These are phyloP conservation scores for Drosophila willistoni DNA, from an alignment of 1,140 invertebrate genomes.

Conservation along the genomic window DNA sequence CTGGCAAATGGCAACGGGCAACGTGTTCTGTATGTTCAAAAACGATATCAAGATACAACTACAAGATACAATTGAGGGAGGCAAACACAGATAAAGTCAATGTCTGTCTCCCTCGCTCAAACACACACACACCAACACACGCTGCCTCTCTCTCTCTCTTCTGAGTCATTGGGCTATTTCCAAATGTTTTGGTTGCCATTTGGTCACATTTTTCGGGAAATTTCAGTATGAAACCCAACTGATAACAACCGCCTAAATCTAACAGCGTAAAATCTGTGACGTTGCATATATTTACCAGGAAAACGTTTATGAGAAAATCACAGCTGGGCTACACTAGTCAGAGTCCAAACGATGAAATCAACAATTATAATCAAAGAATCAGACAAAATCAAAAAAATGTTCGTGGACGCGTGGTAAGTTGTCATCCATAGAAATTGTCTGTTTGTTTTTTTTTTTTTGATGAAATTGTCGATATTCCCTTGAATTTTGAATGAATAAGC, in stretches of 20 bases:
- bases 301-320: background rate
- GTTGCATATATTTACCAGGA: constrained; percentile 16
- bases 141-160: background rate
- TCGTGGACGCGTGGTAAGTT: too few species aligned
- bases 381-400: background rate
- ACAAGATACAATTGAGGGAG: constrained; percentile 19
- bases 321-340: background rate
- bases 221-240: constrained; percentile 23
- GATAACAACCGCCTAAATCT: constrained; percentile 25
- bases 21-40: background rate
- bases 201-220: constrained; percentile 51
- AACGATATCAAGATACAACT: constrained; percentile 30
- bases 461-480: background rate
- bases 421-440: background rate
- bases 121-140: background rate
- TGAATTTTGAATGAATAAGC: background rate
- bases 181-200: constrained; percentile 3
- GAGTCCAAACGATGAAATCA: constrained; percentile 1
- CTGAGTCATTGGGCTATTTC: constrained; percentile 6
- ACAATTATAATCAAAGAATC: background rate
- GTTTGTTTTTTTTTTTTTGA: background rate
- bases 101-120: background rate
- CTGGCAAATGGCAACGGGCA: background rate
- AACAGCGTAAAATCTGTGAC: constrained; percentile 31
- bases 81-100: constrained; percentile 4